Percentiles rank a stretch among this genome's conserved stretches.
These are phyloP conservation scores for Crambe crambe DNA, from an alignment of 37 sponge, comb jelly and placozoan species.

Conservation along the genomic window DNA sequence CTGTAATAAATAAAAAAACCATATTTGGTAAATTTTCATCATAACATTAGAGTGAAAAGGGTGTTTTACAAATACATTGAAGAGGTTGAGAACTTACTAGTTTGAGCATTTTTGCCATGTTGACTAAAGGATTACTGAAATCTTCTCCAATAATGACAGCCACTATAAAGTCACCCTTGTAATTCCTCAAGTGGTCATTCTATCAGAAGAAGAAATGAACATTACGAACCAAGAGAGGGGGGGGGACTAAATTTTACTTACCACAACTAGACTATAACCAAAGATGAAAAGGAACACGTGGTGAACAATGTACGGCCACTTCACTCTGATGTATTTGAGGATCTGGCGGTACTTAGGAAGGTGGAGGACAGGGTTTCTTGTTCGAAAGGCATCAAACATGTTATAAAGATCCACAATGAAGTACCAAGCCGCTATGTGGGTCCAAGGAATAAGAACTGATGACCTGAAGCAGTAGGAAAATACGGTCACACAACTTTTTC, in stretches of 20 bases:
- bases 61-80: not conserved
- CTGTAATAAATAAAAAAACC: not conserved
- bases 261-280: slow-evolving; percentile 31
- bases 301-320: slow-evolving; percentile 13
- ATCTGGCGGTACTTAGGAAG: not conserved
- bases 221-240: not conserved
- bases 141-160: slow-evolving; percentile 15
- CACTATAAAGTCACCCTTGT: slow-evolving; percentile 45
- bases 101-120: slow-evolving; percentile 27
- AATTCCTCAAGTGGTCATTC: slow-evolving; percentile 5
- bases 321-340: not conserved
- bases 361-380: not conserved
- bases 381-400: slow-evolving; percentile 40
- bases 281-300: slow-evolving; percentile 30
- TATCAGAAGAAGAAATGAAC: not conserved
- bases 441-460: slow-evolving; percentile 27
- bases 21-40: not conserved
- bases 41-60: not conserved
- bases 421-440: slow-evolving; percentile 46
- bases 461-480: slow-evolving; percentile 10
- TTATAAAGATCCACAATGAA: slow-evolving; percentile 43
- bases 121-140: slow-evolving; percentile 28
- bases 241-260: slow-evolving; percentile 10
- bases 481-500: not conserved
- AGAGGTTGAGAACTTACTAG: slow-evolving; percentile 11